Evolutionary conservation across 2,797 vertebrate genomes (phyloP), one percentile per base, ranked within the genome.

Genomic region (Podargus strigoides): DNA sequence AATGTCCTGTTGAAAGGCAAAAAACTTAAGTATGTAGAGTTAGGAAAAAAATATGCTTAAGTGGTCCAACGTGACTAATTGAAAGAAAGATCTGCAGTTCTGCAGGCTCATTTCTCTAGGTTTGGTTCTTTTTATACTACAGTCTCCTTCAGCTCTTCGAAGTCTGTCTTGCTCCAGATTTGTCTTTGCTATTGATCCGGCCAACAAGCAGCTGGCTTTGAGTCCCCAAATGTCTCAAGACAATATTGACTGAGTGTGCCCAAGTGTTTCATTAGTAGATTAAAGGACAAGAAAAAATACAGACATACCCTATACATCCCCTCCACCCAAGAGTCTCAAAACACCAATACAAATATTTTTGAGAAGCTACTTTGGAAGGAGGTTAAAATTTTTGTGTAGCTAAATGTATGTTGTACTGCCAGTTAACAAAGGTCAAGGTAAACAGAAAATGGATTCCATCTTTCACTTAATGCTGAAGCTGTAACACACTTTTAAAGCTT

Each of bases 111-210:
- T 77, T 89, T 92, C 64, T 87, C 78, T 58, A 36, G 37, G 15
- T 76, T 93, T 87, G 60, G 18, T 81, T 91, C 55, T 86, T 87
- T 91, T 53, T 85, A 9, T 74, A 34, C 23, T 42, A 6, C 26
- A 66, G 7, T 24, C 37, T 83, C 49, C 66, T 75, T 64, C 34
- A 9, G 69, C 50, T 14, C 30, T 87, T 69, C 21, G 8, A 85
- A 92, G 63, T 56, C 47, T 74, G 30, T 28, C 70, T 79, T 93
- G 58, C 85, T 94, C 72, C 73, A 92, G 68, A 77, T 95, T 93
- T 94, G 82, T n/a, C 62, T 95, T 94, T 94, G 80, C 89, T 88
- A 93, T 70, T 66, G 83, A 93, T 92, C 66, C 76, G 93, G 73
- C 50, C 76, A 93, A 81, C 67, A 91, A 89, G 56, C 70, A 94